Base-by-base conservation (phyloP, 2,797 vertebrate species). In the Arnoldichthys spilopterus region DNA sequence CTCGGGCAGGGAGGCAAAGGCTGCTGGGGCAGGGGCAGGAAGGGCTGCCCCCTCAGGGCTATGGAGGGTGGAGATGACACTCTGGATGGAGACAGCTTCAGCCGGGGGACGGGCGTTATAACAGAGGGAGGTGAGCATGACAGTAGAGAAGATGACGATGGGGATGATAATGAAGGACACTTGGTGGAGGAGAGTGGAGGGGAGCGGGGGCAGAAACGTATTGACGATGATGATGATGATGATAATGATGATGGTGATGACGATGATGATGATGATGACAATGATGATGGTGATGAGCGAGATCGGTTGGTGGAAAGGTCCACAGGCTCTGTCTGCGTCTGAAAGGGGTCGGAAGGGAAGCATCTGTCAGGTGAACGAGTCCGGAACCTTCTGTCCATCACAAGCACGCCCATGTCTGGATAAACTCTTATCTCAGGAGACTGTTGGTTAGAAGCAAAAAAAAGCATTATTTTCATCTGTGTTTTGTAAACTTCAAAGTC, bases 271-370 rank as follows among this genome's bases (percentile, higher is more conserved):
- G 80, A 79, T 24, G 94, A 93, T n/a, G 92, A 91, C 18, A 91
- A 91, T 37, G 90, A 91, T 72, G 94, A 92, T 51, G 94, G 95
- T 0, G 93, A 94, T 15, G 89, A 89, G 84, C 95, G 91, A 89
- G 94, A 94, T 93, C 93, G 95, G 87, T 95, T 94, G 91, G 95
- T 96, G 71, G 95, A 96, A 86, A 96, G 94, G 91, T 95, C 95
- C 88, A 96, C 95, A 69, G 95, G 95, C 89, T 96, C 95, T 86
- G 94, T 95, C 87, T 96, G 95, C 80, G 94, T 95, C 88, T 95
- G 95, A 86, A 94, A 95, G 87, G 94, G 93, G 85, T 95, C 94
- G 72, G 93, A 87, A 37, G 93, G 87, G 85, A 95, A 89, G 0
- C 92, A 92, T 83, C 93, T 93, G 84, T 95, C 95, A 0, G 84